phyloP scores from a whole-genome alignment of 2,888 invertebrate species.

The Nymphalis urticae region DNA sequence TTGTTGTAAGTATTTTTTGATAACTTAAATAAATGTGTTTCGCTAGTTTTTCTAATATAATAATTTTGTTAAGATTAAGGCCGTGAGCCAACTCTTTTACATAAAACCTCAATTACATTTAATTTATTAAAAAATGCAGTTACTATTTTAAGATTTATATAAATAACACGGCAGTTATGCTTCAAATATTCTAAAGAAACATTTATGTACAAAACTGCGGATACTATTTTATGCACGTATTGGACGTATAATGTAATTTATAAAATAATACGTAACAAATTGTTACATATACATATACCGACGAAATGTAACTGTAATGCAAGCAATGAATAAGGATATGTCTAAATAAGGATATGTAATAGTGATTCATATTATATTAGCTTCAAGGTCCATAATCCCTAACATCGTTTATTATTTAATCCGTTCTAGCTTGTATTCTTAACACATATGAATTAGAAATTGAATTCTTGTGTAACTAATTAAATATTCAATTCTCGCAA shows the following conservation, averaged over 20 bases:
- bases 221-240: not conserved
- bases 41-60: too few relatives aligned
- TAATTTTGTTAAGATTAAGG: too few relatives aligned
- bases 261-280: conserved; percentile 6
- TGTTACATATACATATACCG: not conserved
- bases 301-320: not conserved
- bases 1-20: too few relatives aligned
- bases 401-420: not conserved
- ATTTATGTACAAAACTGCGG: not conserved
- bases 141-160: too few relatives aligned
- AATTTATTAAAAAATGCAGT: too few relatives aligned
- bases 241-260: not conserved
- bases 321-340: not conserved
- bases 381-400: not conserved
- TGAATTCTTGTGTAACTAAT: not conserved
- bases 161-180: too few relatives aligned
- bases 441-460: conserved; percentile 2
- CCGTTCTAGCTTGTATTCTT: conserved; percentile 7
- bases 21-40: too few relatives aligned
- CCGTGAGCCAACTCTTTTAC: too few relatives aligned
- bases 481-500: conserved; percentile 2
- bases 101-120: too few relatives aligned
- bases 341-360: not conserved
- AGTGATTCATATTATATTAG: not conserved
- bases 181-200: not conserved